Base-by-base conservation (phyloP, 2,888 invertebrate species). In the Sceliomorpha sp. region DNA sequence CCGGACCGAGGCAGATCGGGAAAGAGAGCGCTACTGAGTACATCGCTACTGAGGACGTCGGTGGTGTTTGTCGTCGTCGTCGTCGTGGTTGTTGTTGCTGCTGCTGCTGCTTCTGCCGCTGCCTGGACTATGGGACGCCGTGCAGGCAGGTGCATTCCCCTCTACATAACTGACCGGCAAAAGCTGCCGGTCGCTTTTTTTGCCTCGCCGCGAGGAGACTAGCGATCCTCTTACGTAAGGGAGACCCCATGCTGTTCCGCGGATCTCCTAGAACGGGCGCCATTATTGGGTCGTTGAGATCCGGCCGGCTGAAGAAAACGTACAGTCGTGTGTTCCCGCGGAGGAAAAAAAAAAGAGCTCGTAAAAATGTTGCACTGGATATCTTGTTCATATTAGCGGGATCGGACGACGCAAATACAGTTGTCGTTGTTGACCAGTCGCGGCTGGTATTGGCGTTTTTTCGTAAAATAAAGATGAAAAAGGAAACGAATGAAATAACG, bases 101-200 rank as follows among this genome's bases (percentile, higher is more conserved):
- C 45, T 42, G 51, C 34, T 48, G 44, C 39, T 40, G 55, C 40
- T 60, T 42, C 42, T 48, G 48, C 59, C 15, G 47, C 32, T 17
- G 37, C 26, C 27, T 50, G 55, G 55, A 66, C 66, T 63, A 68
- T 55, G 42, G 47, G 60, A 50, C 56, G 55, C 60, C 47, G 58
- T 26, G 37, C 42, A 31, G 69, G 73, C 75, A 75, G 75, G 75
- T 73, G 73, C 59, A 67, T 70, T 73, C 72, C 69, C 72, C 70
- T 64, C 64, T 58, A 64, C 70, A 73, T 73, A 71, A 70, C 75
- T 66, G 39, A 58, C 29, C 53, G 31, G 13, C 51, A 56, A 32
- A 44, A 48, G 53, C 48, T 27, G 39, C 32, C 42, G n/a, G n/a
- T 39, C 36, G 14, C 44, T 55, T 63, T n/a, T n/a, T 51, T 64